Percentiles rank a stretch among this genome's conserved stretches.
Evolutionary conservation across 1,140 invertebrate genomes (phyloP).

Genomic region (Sinella curviseta): DNA sequence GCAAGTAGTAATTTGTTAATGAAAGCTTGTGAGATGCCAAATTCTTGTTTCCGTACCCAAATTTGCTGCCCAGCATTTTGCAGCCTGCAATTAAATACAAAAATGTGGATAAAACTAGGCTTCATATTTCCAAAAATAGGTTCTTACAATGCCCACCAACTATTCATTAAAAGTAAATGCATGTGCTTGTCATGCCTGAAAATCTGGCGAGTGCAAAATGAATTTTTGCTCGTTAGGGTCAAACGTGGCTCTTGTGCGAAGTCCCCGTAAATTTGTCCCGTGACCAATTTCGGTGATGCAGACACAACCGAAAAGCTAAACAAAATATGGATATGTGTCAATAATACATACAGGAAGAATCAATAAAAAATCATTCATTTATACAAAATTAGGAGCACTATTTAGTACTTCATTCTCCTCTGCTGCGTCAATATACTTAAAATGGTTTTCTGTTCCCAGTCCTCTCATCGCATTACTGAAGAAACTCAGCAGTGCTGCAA

Average conservation of each 20-base stretch:
- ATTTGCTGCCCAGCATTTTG: conserved; percentile 80
- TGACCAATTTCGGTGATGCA: conserved; percentile 83
- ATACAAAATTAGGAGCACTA: background rate
- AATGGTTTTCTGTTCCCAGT: conserved; percentile 1
- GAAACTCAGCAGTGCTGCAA: background rate
- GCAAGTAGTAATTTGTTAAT: background rate
- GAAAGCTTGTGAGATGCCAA: background rate
- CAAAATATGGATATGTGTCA: background rate
- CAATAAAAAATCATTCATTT: background rate
- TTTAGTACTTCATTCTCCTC: background rate
- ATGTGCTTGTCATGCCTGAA: conserved; percentile 56
- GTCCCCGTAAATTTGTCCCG: conserved; percentile 79
- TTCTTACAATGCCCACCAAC: no score
- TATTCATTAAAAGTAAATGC: no score
- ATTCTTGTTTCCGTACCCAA: conserved; percentile 55
- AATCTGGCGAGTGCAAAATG: conserved; percentile 76
- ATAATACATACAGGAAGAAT: background rate
- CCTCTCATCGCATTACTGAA: conserved; percentile 7
- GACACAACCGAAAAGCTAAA: conserved; percentile 71
- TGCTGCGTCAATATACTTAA: conserved; percentile 2
- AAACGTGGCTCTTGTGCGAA: conserved; percentile 80
- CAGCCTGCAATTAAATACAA: conserved; percentile 66
- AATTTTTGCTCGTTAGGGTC: conserved; percentile 73
- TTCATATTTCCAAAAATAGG: no score
- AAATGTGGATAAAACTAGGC: no score